These are phyloP conservation scores for Acanthaster planci DNA, from an alignment of 35 echinoderm and acorn worm genomes.

Conservation along the genomic window DNA sequence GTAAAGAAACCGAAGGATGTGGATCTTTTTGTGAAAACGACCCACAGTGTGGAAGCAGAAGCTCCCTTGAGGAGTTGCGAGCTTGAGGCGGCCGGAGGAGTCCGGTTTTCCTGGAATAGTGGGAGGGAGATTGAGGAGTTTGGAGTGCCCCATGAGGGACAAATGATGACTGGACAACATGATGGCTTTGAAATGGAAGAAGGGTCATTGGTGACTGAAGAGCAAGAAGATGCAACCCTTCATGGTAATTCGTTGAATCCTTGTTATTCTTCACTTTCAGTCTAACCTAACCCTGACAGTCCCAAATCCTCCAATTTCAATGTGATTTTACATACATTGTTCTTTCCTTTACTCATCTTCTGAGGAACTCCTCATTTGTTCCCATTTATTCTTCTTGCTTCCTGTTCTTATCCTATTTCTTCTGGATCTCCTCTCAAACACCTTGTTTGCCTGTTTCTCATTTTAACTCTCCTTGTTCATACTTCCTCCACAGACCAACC, in stretches of 20 bases:
- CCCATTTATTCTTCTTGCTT: not conserved
- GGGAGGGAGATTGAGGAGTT: not conserved
- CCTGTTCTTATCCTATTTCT: not conserved
- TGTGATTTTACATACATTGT: not conserved
- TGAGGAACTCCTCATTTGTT: not conserved
- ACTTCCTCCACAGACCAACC: not conserved
- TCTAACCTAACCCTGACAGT: no score
- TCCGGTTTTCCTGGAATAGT: not conserved
- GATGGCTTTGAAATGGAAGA: not conserved
- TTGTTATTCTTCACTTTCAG: not conserved
- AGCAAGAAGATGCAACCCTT: not conserved
- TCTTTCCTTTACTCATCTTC: not conserved
- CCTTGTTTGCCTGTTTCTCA: not conserved
- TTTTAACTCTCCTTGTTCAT: not conserved
- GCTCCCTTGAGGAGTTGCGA: not conserved
- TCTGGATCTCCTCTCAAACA: not conserved
- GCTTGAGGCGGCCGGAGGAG: slow-evolving; percentile 4
- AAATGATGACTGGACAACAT: not conserved
- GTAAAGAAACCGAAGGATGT: not conserved
- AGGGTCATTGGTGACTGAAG: not conserved
- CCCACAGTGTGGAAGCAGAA: not conserved
- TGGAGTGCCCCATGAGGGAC: not conserved
- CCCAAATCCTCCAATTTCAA: no score
- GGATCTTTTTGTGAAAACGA: not conserved
- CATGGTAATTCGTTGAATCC: not conserved